These are phyloP conservation scores for Drosophila lowei DNA, from an alignment of 1,140 invertebrate species.

Conservation along the genomic window DNA sequence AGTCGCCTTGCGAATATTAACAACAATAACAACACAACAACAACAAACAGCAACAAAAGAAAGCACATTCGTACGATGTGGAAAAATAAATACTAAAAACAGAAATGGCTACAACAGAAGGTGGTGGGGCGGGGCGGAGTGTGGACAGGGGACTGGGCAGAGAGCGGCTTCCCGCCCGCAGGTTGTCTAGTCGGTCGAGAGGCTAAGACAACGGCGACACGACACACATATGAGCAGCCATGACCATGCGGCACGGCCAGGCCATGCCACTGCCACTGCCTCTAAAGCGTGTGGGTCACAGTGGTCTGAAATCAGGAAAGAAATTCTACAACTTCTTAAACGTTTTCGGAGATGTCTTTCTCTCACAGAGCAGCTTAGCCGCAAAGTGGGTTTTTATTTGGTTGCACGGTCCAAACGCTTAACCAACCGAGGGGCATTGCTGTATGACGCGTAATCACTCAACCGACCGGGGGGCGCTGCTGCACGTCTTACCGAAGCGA, in stretches of 20 bases:
- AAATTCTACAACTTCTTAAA: not conserved
- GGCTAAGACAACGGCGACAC: constrained; percentile 25
- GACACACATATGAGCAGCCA: constrained; percentile 46
- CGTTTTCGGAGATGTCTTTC: too few relatives aligned
- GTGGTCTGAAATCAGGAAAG: not conserved
- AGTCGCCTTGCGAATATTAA: constrained; percentile 66
- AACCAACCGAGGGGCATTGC: too few relatives aligned
- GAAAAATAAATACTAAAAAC: constrained; percentile 60
- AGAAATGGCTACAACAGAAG: constrained; percentile 48
- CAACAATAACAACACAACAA: constrained; percentile 31
- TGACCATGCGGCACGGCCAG: constrained; percentile 35
- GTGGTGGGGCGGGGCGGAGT: too few relatives aligned
- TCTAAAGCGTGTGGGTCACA: constrained; percentile 10
- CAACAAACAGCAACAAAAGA: constrained; percentile 13
- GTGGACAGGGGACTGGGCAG: not conserved
- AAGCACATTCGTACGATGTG: constrained; percentile 3
- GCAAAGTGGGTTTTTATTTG: too few relatives aligned
- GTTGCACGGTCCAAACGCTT: too few relatives aligned
- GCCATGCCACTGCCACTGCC: not conserved
- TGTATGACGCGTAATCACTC: too few relatives aligned
- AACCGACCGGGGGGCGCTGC: too few relatives aligned
- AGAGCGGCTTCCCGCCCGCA: constrained; percentile 23
- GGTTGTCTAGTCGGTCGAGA: constrained; percentile 53
- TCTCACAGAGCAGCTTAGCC: too few relatives aligned
- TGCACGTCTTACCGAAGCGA: too few relatives aligned